A percentile compares a stretch with the other conserved stretches of the same genome.
phyloP scores from a whole-genome alignment of 2,797 vertebrate species.

The Anguilla megastoma region DNA sequence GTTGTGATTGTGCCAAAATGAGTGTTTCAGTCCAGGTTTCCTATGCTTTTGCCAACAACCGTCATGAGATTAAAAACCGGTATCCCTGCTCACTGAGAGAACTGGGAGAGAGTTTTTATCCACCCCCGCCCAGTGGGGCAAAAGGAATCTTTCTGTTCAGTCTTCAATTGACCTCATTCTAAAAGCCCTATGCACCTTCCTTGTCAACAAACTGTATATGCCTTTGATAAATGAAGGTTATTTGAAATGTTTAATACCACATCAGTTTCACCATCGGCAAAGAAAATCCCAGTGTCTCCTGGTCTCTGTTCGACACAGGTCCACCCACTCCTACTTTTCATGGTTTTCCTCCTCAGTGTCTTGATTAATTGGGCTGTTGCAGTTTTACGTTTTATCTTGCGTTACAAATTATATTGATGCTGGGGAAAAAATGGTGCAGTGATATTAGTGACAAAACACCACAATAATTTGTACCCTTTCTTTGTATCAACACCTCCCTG shows the following conservation, averaged over 20 bases:
- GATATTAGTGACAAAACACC: neutral
- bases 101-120: conserved; percentile 7
- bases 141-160: neutral
- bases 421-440: neutral
- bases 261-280: neutral
- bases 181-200: conserved; percentile 9
- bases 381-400: neutral
- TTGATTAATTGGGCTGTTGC: neutral
- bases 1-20: neutral
- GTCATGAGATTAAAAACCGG: neutral
- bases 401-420: neutral
- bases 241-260: conserved; percentile 25
- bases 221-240: conserved; percentile 17
- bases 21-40: neutral
- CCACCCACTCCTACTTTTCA: neutral
- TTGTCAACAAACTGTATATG: neutral
- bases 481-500: neutral
- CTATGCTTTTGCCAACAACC: neutral
- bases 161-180: conserved; percentile 18
- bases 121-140: neutral
- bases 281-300: neutral
- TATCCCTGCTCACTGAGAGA: conserved; percentile 4
- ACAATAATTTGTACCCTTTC: neutral
- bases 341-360: neutral
- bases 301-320: neutral